Percentiles rank a stretch among this genome's conserved stretches.
These are phyloP conservation scores for Panzeria rudis DNA, from an alignment of 2,888 invertebrate species.

Conservation along the genomic window DNA sequence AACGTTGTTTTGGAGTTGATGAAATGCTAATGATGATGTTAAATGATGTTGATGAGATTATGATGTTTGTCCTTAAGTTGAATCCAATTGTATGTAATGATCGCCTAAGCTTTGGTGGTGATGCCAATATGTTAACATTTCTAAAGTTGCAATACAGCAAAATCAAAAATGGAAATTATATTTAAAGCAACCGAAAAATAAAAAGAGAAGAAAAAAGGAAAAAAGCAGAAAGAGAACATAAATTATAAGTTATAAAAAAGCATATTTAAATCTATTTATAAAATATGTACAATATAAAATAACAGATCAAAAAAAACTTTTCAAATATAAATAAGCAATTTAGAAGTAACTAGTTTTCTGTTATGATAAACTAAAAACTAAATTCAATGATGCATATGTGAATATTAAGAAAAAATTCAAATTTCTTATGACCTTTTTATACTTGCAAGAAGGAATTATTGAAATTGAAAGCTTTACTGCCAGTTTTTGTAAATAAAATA, in stretches of 20 bases:
- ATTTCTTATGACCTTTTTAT: constrained; percentile 27
- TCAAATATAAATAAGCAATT: constrained; percentile 41
- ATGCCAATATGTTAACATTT: constrained; percentile 71
- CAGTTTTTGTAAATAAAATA: no score
- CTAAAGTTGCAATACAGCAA: constrained; percentile 69
- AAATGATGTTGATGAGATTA: constrained; percentile 51
- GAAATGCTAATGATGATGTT: constrained; percentile 42
- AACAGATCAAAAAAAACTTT: constrained; percentile 12
- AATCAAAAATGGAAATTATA: constrained; percentile 68
- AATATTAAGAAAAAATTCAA: background rate
- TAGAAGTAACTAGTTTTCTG: constrained; percentile 18
- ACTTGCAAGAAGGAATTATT: background rate
- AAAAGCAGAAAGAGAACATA: constrained; percentile 58
- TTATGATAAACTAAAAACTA: background rate
- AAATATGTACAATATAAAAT: constrained; percentile 9
- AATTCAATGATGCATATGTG: constrained; percentile 14
- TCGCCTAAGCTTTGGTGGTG: constrained; percentile 62
- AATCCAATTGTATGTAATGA: constrained; percentile 67
- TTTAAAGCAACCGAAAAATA: constrained; percentile 62
- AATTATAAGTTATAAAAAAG: constrained; percentile 57
- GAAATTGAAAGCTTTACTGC: no score
- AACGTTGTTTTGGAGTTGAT: constrained; percentile 35
- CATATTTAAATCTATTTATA: constrained; percentile 36
- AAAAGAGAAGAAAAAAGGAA: constrained; percentile 51
- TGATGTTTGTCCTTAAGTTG: constrained; percentile 54